Percentiles rank a stretch among this genome's conserved stretches.
Conservation (phyloP, 2,797 vertebrate genomes). For the Prionace glauca region DNA sequence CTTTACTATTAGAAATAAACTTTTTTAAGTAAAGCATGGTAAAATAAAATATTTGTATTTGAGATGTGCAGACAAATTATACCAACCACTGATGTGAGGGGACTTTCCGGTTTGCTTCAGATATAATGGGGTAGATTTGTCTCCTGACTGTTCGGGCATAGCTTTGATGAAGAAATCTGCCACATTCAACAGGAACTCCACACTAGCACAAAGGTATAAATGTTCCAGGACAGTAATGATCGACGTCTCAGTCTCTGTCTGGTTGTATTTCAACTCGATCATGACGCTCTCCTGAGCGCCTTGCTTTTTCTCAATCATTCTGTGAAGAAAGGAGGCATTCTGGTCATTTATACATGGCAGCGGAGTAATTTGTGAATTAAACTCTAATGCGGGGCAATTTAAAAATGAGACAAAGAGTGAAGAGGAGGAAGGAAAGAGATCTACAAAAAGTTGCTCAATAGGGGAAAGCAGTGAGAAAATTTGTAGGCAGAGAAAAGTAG, state of each 20-base stretch:
- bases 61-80: not conserved
- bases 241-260: conserved; percentile 56
- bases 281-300: conserved; percentile 61
- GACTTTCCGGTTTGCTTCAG: conserved; percentile 54
- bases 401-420: not conserved
- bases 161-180: conserved; percentile 89
- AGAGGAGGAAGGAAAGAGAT: not conserved
- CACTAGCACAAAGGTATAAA: conserved; percentile 83
- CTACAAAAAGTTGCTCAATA: not conserved
- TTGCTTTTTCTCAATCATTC: conserved; percentile 79
- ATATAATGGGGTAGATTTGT: conserved; percentile 58
- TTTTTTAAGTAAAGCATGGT: not conserved
- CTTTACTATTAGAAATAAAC: not conserved
- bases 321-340: conserved; percentile 48
- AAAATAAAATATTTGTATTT: not conserved
- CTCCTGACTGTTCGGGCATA: conserved; percentile 57
- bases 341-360: not conserved
- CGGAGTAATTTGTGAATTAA: not conserved
- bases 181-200: conserved; percentile 88
- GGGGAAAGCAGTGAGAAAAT: not conserved
- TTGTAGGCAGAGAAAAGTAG: not conserved
- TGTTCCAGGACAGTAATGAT: conserved; percentile 77
- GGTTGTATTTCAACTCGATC: conserved; percentile 76
- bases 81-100: not conserved
- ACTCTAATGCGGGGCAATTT: not conserved